These are phyloP conservation scores for Caretta caretta DNA, from an alignment of 2,113 vertebrate species.

Conservation along the genomic window DNA sequence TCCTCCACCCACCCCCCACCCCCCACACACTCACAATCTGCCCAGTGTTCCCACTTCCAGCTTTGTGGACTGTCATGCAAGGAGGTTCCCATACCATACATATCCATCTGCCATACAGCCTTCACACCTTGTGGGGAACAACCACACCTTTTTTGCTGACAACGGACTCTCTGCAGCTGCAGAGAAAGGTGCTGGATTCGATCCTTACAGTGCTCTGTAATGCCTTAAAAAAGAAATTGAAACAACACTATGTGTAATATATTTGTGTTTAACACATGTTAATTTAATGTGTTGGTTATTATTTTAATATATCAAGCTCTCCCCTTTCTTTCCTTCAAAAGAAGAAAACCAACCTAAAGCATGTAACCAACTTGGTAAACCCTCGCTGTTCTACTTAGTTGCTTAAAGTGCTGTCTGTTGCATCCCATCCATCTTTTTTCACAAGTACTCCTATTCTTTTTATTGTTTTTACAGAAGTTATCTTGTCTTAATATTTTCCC, in stretches of 20 bases:
- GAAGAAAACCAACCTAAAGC: rapidly evolving
- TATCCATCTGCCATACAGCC: neutral
- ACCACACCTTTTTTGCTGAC: neutral
- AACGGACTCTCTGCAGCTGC: neutral
- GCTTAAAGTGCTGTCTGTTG: neutral
- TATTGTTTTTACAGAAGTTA: neutral
- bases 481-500: neutral
- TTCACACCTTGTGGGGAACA: neutral
- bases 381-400: neutral
- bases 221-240: rapidly evolving
- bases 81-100: neutral
- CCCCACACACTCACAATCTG: no score
- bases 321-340: neutral
- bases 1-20: no score
- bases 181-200: neutral
- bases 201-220: neutral
- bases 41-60: neutral
- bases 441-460: no score
- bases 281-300: neutral
- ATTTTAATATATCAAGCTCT: neutral
- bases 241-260: neutral
- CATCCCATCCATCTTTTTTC: neutral
- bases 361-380: neutral
- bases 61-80: neutral
- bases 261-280: neutral